Conservation (phyloP, 2,888 invertebrate genomes). For the Acrobasis repandana region DNA sequence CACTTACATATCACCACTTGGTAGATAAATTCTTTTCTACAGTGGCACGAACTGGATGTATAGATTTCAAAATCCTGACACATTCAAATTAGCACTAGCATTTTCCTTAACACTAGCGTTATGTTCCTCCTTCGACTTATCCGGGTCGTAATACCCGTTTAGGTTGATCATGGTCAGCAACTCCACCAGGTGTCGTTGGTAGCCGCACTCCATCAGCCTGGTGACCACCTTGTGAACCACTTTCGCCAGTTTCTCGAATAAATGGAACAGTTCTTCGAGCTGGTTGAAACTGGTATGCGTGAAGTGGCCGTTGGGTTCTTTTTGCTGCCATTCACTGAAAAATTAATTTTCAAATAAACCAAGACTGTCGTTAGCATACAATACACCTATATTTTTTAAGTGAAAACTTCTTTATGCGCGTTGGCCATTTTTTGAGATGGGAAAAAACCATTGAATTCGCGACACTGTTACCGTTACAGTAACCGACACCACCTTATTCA, state of each 20-base stretch:
- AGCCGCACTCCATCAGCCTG: conserved; percentile 85
- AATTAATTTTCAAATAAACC: conserved; percentile 29
- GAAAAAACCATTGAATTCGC: no score
- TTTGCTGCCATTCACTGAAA: conserved; percentile 83
- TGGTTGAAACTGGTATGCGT: conserved; percentile 83
- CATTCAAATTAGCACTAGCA: conserved; percentile 11
- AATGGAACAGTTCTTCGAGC: conserved; percentile 82
- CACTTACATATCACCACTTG: no score
- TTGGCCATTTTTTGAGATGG: no score
- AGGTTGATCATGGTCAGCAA: conserved; percentile 86
- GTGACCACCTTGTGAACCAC: conserved; percentile 85
- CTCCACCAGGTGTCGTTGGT: conserved; percentile 86
- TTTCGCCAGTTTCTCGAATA: conserved; percentile 83
- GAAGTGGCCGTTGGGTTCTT: conserved; percentile 68
- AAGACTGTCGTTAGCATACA: no score
- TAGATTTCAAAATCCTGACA: conserved; percentile 5
- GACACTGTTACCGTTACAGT: no score
- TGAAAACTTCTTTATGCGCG: no score
- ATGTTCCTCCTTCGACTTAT: conserved; percentile 55
- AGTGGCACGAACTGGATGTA: no score
- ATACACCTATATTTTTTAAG: no score
- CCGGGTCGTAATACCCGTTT: conserved; percentile 82
- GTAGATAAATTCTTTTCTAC: no score
- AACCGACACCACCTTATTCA: no score
- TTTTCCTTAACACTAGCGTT: conserved; percentile 40